Evolutionary conservation across 2,113 vertebrate genomes (phyloP).

Genomic region (Pollimyrus isidori): DNA sequence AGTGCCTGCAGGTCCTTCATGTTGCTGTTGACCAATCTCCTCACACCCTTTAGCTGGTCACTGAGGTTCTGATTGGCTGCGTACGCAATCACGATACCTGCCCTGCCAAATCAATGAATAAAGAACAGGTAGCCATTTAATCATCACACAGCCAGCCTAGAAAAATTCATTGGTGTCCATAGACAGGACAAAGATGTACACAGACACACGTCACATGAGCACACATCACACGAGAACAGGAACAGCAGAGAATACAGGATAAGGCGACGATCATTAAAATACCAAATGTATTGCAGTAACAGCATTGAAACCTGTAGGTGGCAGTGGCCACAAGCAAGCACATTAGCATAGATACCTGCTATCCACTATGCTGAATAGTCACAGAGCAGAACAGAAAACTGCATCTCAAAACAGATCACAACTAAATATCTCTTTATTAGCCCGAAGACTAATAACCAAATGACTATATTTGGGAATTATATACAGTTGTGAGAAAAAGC

Average conservation of each 20-base stretch:
- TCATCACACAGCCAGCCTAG: background rate
- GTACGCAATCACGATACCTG: slow-evolving; percentile 73
- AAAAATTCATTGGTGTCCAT: background rate
- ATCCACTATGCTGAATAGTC: background rate
- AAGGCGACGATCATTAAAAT: background rate
- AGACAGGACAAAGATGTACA: background rate
- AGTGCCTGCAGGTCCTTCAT: slow-evolving; percentile 78
- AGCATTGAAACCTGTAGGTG: slow-evolving; percentile 38
- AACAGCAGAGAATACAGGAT: background rate
- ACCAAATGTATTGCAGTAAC: background rate
- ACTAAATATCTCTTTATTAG: background rate
- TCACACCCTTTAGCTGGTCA: slow-evolving; percentile 63
- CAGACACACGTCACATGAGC: background rate
- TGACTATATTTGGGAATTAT: background rate
- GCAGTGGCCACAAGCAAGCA: slow-evolving; percentile 33
- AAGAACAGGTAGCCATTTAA: background rate
- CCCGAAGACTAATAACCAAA: background rate
- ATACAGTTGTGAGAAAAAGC: background rate
- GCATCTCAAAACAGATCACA: background rate
- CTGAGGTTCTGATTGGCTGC: slow-evolving; percentile 81
- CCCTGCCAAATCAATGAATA: slow-evolving; percentile 50
- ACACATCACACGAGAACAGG: background rate
- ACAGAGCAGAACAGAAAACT: background rate
- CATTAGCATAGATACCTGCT: background rate
- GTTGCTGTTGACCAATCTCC: slow-evolving; percentile 74